Evolutionary conservation across 2,888 invertebrate genomes (phyloP), one percentile per base, ranked within the genome.

Genomic region (Criorhina ranunculi): DNA sequence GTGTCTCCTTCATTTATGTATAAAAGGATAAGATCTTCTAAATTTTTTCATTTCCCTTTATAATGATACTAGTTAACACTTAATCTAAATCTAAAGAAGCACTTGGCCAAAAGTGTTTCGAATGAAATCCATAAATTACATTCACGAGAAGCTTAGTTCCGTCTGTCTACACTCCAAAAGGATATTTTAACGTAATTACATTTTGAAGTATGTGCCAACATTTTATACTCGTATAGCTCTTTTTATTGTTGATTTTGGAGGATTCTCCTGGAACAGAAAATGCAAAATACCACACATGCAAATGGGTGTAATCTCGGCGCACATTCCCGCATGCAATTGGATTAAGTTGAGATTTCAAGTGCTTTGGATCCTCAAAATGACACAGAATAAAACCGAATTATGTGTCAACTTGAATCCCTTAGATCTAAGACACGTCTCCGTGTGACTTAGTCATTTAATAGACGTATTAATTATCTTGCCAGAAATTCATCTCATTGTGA

Each of bases 401-500:
- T 37, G 35, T 35, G n/a, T n/a, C 35, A 55, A 55, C 55, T 55
- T 35, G 55, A 55, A 31, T 53, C 33, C 33, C 33, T 24, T 24
- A 33, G 15, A 15, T 33, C 15, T 31, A 24, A 59, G 57, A 24
- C 40, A 59, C 37, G 19, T n/a, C n/a, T n/a, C 19, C 19, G 17
- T 57, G 12, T 57, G 2, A 7, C 1, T 7, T 11, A 57, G 19
- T 57, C 55, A 7, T n/a, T 37, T 57, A 11, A 5, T 2, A 24
- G 11, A 9, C 4, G 12, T 31, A 17, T 12, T 59, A 49, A 40
- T 59, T 59, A 59, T 40, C 5, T 7, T 24, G 19, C 19, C 24
- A 24, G 40, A 42, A 40, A 60, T 31, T 60, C 42, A 29, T 57
- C 19, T 57, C 29, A 31, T 60, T 60, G 29, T 44, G 60, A 29